Evolutionary conservation across 2,113 vertebrate genomes (phyloP).

Genomic region (Nipponia nippon): DNA sequence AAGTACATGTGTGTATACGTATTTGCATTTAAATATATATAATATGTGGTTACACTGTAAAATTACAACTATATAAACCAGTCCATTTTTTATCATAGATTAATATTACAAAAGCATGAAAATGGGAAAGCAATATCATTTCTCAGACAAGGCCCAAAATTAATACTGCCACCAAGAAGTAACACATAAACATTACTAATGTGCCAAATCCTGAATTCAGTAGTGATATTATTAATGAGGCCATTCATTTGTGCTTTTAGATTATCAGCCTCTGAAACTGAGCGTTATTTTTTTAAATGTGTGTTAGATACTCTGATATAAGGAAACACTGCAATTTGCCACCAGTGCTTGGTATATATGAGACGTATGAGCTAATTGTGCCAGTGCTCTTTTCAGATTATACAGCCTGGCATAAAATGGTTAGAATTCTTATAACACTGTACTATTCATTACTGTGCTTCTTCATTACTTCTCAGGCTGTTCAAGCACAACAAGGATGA

Average conservation of each 20-base stretch:
- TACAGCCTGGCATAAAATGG: background rate
- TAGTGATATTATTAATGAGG: background rate
- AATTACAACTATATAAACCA: background rate
- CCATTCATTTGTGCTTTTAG: background rate
- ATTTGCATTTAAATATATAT: background rate
- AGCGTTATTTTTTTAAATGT: background rate
- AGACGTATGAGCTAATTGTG: background rate
- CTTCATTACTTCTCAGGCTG: conserved; percentile 5
- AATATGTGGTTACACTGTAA: background rate
- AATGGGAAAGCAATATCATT: background rate
- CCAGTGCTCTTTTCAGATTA: background rate
- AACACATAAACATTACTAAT: background rate
- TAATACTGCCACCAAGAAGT: background rate
- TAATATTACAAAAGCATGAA: background rate
- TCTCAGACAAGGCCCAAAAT: background rate
- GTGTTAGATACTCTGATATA: background rate
- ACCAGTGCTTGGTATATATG: background rate
- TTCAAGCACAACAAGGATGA: conserved; percentile 6
- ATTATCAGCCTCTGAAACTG: background rate
- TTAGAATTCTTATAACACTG: conserved; percentile 20
- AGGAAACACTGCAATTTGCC: background rate
- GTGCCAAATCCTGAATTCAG: background rate
- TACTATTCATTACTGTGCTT: background rate
- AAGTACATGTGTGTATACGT: background rate
- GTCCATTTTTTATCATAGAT: background rate